Evolutionary conservation across 2,888 invertebrate genomes (phyloP), one percentile per base, ranked within the genome.

Genomic region (Psococerastis gibbosa): DNA sequence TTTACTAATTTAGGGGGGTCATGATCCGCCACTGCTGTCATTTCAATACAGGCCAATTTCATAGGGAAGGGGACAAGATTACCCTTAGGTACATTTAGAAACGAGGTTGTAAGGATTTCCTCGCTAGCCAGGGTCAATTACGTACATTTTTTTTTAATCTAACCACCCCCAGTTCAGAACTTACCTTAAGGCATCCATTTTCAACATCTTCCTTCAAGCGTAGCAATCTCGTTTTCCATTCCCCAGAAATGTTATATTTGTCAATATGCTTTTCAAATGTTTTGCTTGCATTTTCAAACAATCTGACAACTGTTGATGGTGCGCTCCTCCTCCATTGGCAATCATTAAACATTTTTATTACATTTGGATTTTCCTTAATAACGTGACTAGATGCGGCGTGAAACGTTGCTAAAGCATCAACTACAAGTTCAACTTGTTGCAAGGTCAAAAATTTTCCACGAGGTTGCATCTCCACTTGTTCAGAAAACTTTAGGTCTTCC

Each of bases 401-500:
- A 16, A 38, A 13, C n/a, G 17, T 38, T 6, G 38, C 38, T 11
- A 38, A 20, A 18, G 38, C 6, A 18, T 38, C 22, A 5, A 38
- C 11, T 6, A 20, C 20, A 17, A 38, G 22, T 11, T 18, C 13
- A 38, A n/a, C 4, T 20, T 38, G 18, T 18, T 38, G 17, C 22
- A 15, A 18, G 22, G 15, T 22, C 22, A 38, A 20, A 4, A 22
- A 17, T 6, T 6, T 5, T 15, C 5, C 4, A 13, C 38, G 15
- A 20, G 17, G 20, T 18, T 6, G 17, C 38, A 38, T 15, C 20
- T 17, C 16, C 5, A 20, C 15, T 3, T 22, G 20, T 3, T 20
- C 20, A n/a, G n/a, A n/a, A 13, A 20, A 16, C 22, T 18, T 20
- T 38, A 38, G 20, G 22, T 38, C 38, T 20, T 38, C 38, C 38